Evolutionary conservation across 2,113 vertebrate genomes (phyloP), one percentile per base, ranked within the genome.

Genomic region (Scomber japonicus): DNA sequence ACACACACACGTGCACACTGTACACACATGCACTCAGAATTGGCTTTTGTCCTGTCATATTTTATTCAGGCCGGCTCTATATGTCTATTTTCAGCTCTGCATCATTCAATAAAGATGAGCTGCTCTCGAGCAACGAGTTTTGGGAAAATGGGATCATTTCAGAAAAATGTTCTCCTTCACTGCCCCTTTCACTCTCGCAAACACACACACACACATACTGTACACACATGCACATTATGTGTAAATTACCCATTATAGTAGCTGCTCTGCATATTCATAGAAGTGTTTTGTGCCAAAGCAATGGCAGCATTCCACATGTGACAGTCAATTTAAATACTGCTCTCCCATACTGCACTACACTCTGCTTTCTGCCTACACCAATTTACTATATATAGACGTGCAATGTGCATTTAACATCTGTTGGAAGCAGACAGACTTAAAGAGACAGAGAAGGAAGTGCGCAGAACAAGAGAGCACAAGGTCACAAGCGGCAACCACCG

Each of bases 51-150:
- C 56, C 74, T 78, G 65, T 83, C 80, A 88, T 92, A 62, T 91
- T 91, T 92, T 83, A 92, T 91, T 91, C 72, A 93, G 78, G 40
- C 5, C 53, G 2, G 31, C 66, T 79, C 75, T 75, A 49, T 67
- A 54, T 80, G 76, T 91, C 83, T 91, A 88, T 91, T 91, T 88
- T 84, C 80, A 84, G 81, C 87, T 72, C 65, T 35, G 62, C 81
- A 60, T 84, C 75, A 81, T 68, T 83, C 60, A 70, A 72, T 68
- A 45, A 65, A 73, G 88, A 84, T 83, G 87, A 91, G 87, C 74
- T 63, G 75, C 81, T 89, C 83, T 90, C 80, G 46, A 78, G 71
- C 73, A 75, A 74, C 15, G 5, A 63, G 75, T 70, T 85, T 88
- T 80, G 45, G 65, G 70, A 79, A 84, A 87, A 83, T 65, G 75